Evolutionary conservation across 2,888 invertebrate species (phyloP).

Genomic region (Serrognathus titanus): DNA sequence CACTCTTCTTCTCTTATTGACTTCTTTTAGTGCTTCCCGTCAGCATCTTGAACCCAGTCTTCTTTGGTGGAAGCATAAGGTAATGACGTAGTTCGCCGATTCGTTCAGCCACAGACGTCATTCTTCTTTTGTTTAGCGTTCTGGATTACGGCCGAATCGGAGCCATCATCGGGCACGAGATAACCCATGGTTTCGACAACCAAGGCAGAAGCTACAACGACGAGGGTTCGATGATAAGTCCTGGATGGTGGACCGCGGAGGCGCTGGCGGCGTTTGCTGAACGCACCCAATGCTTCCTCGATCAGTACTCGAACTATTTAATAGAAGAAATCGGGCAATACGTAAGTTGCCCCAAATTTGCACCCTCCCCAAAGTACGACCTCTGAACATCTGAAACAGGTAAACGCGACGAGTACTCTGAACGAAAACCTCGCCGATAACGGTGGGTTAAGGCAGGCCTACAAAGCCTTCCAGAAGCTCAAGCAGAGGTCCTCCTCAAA

Average conservation of each 20-base stretch:
- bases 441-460: slow-evolving; percentile 44
- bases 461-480: slow-evolving; percentile 37
- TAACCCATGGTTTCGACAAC: slow-evolving; percentile 52
- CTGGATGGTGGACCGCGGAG: slow-evolving; percentile 42
- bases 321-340: slow-evolving; percentile 41
- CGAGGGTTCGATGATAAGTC: slow-evolving; percentile 50
- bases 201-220: slow-evolving; percentile 52
- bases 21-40: slow-evolving; percentile 40
- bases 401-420: slow-evolving; percentile 52
- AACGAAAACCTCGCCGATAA: slow-evolving; percentile 50
- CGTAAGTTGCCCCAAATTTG: slow-evolving; percentile 28
- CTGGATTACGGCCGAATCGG: slow-evolving; percentile 58
- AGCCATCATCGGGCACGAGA: slow-evolving; percentile 57
- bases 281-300: slow-evolving; percentile 45
- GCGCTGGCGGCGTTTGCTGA: slow-evolving; percentile 39
- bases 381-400: slow-evolving; percentile 28
- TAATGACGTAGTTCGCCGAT: slow-evolving; percentile 15
- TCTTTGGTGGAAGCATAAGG: slow-evolving; percentile 39
- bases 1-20: background rate
- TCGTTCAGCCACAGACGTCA: too few relatives aligned
- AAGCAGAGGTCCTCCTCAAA: slow-evolving; percentile 5
- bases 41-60: slow-evolving; percentile 40
- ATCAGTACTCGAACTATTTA: slow-evolving; percentile 47
- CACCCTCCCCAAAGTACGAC: background rate
- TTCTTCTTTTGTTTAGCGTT: slow-evolving; percentile 33